Percentiles rank a stretch among this genome's conserved stretches.
Evolutionary conservation across 1,140 invertebrate species (phyloP).

Genomic region (Procambarus virginalis): DNA sequence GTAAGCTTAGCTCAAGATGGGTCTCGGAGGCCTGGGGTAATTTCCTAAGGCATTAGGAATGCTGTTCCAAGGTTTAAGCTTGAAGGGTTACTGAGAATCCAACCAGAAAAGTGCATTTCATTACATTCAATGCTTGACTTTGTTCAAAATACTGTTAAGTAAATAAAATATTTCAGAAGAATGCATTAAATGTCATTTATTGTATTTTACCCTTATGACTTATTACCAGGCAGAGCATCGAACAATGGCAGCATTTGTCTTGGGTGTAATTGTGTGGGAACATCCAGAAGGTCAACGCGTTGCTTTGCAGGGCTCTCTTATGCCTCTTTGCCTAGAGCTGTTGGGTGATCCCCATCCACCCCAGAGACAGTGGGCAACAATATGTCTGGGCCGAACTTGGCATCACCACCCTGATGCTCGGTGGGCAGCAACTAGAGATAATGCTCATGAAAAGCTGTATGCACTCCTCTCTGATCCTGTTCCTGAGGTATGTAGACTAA

Average conservation of each 20-base stretch:
- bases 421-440: conserved; percentile 96
- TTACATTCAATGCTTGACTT: no score
- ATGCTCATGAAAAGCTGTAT: conserved; percentile 95
- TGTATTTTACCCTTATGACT: background rate
- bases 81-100: no score
- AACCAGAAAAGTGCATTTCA: no score
- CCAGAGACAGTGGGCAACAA: conserved; percentile 92
- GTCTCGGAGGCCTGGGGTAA: no score
- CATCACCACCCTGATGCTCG: conserved; percentile 92
- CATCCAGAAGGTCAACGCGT: conserved; percentile 90
- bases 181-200: background rate
- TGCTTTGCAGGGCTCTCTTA: conserved; percentile 88
- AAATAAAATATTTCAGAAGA: background rate
- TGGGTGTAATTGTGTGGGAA: conserved; percentile 93
- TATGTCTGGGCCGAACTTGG: conserved; percentile 96
- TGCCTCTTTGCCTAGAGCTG: conserved; percentile 90
- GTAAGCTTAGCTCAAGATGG: no score
- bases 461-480: conserved; percentile 85
- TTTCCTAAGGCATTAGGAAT: no score
- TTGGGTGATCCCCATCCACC: conserved; percentile 78
- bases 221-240: conserved; percentile 75
- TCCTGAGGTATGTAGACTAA: conserved; percentile 82
- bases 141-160: background rate
- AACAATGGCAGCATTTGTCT: conserved; percentile 86
- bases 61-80: no score